A percentile compares a stretch with the other conserved stretches of the same genome.
Evolutionary conservation across 2,797 vertebrate species (phyloP).

Genomic region (Tarsius wallacei): DNA sequence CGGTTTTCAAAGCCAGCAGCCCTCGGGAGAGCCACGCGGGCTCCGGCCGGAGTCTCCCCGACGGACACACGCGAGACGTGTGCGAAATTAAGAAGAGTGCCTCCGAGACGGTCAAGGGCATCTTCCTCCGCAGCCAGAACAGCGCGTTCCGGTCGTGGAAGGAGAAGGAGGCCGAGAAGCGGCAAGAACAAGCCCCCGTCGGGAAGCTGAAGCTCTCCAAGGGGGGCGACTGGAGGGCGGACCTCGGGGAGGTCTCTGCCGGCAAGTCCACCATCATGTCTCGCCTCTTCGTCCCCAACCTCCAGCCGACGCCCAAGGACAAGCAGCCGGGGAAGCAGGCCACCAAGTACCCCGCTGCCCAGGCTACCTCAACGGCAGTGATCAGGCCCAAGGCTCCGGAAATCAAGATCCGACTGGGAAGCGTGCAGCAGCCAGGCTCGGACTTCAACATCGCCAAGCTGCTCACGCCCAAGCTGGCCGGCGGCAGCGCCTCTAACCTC

Average conservation of each 20-base stretch:
- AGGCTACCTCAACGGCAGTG: slow-evolving; percentile 77
- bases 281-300: slow-evolving; percentile 96
- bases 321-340: slow-evolving; percentile 89
- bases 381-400: slow-evolving; percentile 92
- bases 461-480: slow-evolving; percentile 95
- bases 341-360: slow-evolving; percentile 87
- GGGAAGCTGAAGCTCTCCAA: slow-evolving; percentile 88
- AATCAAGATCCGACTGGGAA: slow-evolving; percentile 96
- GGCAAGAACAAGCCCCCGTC: slow-evolving; percentile 86
- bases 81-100: slow-evolving; percentile 93
- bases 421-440: slow-evolving; percentile 93
- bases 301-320: slow-evolving; percentile 93
- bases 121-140: slow-evolving; percentile 92
- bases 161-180: slow-evolving; percentile 91
- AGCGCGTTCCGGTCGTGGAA: slow-evolving; percentile 95
- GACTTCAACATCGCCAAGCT: slow-evolving; percentile 96
- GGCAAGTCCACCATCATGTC: slow-evolving; percentile 95
- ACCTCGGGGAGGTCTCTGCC: slow-evolving; percentile 90
- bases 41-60: slow-evolving; percentile 64
- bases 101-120: slow-evolving; percentile 91
- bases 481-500: slow-evolving; percentile 87
- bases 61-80: slow-evolving; percentile 87
- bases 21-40: slow-evolving; percentile 86
- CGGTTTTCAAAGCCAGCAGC: slow-evolving; percentile 90
- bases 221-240: slow-evolving; percentile 88